Evolutionary conservation across 2,113 vertebrate species (phyloP), one percentile per base, ranked within the genome.

Genomic region (Notechis scutatus): DNA sequence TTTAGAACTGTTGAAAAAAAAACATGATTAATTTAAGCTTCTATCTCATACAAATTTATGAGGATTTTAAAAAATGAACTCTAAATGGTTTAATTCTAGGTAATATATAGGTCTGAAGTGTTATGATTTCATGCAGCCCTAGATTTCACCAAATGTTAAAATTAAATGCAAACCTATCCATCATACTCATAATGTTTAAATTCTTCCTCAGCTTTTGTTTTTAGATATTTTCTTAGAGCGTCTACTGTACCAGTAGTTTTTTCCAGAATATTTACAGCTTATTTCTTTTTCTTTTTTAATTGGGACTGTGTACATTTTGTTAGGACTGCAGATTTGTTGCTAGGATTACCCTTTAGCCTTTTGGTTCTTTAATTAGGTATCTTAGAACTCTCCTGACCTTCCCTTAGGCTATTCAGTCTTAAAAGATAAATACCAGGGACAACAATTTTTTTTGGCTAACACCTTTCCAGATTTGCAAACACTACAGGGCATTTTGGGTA

Each of bases 321-420:
- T 94, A 52, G 93, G 92, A 54, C 8, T 93, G 88, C 34, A 85
- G 91, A 92, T 89, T 94, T 95, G 91, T 89, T 93, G 95, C 54
- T 94, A 97, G 96, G 92, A 86, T 94, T 94, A 94, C 90, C 69
- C 92, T 94, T 92, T 92, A 95, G 94, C 87, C 88, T 92, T 91
- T 61, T 87, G 94, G 74, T 93, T 93, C 96, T 93, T 97, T 96
- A 96, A 96, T 97, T 97, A 97, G 95, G 95, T 34, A 47, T 89
- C 95, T 96, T 95, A 95, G 95, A 94, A 95, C 95, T 93, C 94
- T 91, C 94, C 47, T 96, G 95, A 97, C 95, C 96, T 95, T 94
- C 97, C 96, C 97, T 97, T 96, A 96, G 96, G 97, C 97, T 98
- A 97, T 92, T 93, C 91, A 95, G 89, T 93, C 95, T 96, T 97